Evolutionary conservation across 2,797 vertebrate genomes (phyloP).

Genomic region (Sebastes kiyomatsui): DNA sequence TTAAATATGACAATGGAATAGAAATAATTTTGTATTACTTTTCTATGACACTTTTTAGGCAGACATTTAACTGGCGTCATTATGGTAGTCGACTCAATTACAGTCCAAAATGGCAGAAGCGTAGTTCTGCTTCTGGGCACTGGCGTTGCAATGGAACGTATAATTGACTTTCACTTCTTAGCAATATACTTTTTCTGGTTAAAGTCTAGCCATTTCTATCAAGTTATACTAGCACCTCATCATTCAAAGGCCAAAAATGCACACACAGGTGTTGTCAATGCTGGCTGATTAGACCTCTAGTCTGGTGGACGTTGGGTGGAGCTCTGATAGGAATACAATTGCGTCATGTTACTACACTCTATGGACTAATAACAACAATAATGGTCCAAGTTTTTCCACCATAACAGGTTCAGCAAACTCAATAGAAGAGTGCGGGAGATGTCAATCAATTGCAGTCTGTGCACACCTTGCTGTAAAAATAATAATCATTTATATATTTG

Average conservation of each 20-base stretch:
- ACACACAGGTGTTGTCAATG: neutral
- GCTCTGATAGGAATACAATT: neutral
- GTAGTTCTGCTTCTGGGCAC: too few relatives aligned
- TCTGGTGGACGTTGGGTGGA: neutral
- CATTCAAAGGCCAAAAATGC: neutral
- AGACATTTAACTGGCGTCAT: too few relatives aligned
- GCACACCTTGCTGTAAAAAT: neutral
- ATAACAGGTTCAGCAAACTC: neutral
- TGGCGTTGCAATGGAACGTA: too few relatives aligned
- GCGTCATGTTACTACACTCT: neutral
- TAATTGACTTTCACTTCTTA: too few relatives aligned
- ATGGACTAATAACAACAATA: neutral
- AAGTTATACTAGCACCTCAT: neutral
- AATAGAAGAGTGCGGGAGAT: neutral
- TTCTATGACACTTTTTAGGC: too few relatives aligned
- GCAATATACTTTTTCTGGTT: neutral
- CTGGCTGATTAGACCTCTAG: neutral
- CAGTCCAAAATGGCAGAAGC: too few relatives aligned
- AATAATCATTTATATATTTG: neutral
- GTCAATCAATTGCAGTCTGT: neutral
- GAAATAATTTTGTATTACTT: accelerated
- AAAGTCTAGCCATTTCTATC: neutral
- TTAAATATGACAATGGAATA: too few relatives aligned
- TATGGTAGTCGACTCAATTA: too few relatives aligned
- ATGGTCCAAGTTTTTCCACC: neutral